Percentiles rank a stretch among this genome's conserved stretches.
phyloP scores from a whole-genome alignment of 2,797 vertebrate genomes.

The Scleropages formosus region DNA sequence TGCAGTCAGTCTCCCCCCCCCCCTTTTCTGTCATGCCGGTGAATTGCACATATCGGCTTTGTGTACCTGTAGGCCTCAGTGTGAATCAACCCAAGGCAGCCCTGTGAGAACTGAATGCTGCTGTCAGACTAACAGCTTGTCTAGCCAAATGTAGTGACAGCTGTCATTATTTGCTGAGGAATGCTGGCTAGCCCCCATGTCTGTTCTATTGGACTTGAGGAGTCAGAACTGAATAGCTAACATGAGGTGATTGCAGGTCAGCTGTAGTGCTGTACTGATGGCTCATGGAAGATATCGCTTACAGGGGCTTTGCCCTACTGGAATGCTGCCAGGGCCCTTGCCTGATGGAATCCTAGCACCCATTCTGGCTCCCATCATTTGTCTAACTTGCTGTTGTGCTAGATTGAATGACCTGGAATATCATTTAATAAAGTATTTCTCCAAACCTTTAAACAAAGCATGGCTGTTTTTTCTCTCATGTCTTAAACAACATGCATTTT shows the following conservation, averaged over 20 bases:
- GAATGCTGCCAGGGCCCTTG: slow-evolving; percentile 42
- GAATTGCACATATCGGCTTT: no score
- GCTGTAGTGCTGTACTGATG: slow-evolving; percentile 19
- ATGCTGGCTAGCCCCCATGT: not conserved
- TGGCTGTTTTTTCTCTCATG: not conserved
- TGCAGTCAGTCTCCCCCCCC: no score
- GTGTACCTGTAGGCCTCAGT: no score
- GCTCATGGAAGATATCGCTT: slow-evolving; percentile 45
- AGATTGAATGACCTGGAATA: no score
- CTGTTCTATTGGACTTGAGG: no score
- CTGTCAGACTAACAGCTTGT: slow-evolving; percentile 4
- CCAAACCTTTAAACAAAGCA: no score
- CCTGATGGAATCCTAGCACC: not conserved
- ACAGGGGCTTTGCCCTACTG: slow-evolving; percentile 39
- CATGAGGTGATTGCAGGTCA: slow-evolving; percentile 5
- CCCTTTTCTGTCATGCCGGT: no score
- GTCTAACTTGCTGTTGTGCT: no score
- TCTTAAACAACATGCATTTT: not conserved
- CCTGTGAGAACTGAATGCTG: not conserved
- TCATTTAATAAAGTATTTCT: no score
- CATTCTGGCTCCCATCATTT: no score
- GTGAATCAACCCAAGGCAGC: no score
- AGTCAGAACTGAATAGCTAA: no score
- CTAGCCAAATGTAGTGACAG: not conserved
- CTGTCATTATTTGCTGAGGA: slow-evolving; percentile 17